These are phyloP conservation scores for Trematomus bernacchii DNA, from an alignment of 2,797 vertebrate species.

Conservation along the genomic window DNA sequence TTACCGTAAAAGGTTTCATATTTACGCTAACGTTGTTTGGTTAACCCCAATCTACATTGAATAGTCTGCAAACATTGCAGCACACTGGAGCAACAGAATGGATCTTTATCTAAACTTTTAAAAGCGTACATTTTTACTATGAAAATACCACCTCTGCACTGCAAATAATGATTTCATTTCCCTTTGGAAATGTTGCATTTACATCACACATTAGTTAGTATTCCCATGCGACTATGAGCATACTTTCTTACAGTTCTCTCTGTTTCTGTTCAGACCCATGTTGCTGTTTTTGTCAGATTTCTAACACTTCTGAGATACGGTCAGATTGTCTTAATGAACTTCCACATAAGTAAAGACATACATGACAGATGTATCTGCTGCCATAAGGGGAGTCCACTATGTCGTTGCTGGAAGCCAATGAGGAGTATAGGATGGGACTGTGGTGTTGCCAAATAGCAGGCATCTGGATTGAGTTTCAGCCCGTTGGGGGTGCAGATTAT, in stretches of 20 bases:
- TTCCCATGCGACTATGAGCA: background rate
- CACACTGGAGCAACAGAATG: background rate
- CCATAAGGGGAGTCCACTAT: constrained; percentile 2
- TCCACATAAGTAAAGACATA: background rate
- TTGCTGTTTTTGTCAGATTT: background rate
- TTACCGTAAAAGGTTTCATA: constrained; percentile 44
- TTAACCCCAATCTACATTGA: background rate
- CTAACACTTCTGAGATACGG: background rate
- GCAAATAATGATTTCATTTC: background rate
- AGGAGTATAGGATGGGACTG: constrained; percentile 57
- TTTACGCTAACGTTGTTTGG: background rate
- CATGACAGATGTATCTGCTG: constrained; percentile 15
- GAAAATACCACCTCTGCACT: background rate
- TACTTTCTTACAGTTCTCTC: background rate
- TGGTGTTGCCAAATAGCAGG: constrained; percentile 74
- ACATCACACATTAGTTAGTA: background rate
- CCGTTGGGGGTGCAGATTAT: constrained; percentile 75
- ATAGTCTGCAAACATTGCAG: background rate
- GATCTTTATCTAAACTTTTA: background rate
- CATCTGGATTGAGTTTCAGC: constrained; percentile 84
- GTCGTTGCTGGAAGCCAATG: constrained; percentile 37
- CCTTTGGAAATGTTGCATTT: background rate
- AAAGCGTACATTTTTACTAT: background rate
- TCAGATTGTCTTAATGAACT: background rate
- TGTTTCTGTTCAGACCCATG: background rate